phyloP scores from a whole-genome alignment of 2,888 invertebrate species.

The Drosophila koepferae region DNA sequence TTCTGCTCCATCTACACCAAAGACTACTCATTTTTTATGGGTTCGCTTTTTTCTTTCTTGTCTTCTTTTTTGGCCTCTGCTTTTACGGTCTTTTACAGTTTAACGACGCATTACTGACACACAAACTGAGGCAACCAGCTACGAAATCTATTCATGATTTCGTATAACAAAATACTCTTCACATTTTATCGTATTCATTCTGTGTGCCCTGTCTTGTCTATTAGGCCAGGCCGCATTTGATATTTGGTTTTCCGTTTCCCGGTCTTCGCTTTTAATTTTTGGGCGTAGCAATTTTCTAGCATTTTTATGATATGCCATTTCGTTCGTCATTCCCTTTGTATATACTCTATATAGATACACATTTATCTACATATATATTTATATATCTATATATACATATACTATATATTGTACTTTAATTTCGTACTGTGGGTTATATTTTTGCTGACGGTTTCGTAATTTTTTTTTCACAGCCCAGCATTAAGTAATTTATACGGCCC shows the following conservation, averaged over 20 bases:
- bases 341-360: slow-evolving; percentile 2
- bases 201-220: slow-evolving; percentile 47
- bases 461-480: slow-evolving; percentile 43
- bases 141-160: slow-evolving; percentile 78
- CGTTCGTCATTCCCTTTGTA: slow-evolving; percentile 51
- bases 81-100: slow-evolving; percentile 81
- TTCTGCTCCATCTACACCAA: slow-evolving; percentile 26
- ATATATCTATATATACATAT: slow-evolving; percentile 15
- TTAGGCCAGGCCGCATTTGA: slow-evolving; percentile 49
- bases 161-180: slow-evolving; percentile 58
- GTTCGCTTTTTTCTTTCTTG: slow-evolving; percentile 23
- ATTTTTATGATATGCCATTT: slow-evolving; percentile 71
- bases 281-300: slow-evolving; percentile 68
- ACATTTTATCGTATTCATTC: slow-evolving; percentile 63
- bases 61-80: slow-evolving; percentile 6
- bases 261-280: slow-evolving; percentile 63
- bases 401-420: slow-evolving; percentile 64
- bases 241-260: slow-evolving; percentile 45
- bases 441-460: slow-evolving; percentile 47
- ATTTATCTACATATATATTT: slow-evolving; percentile 6
- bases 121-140: slow-evolving; percentile 56
- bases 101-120: slow-evolving; percentile 80
- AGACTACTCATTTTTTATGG: slow-evolving; percentile 72
- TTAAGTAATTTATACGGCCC: slow-evolving; percentile 61
- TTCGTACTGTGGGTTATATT: slow-evolving; percentile 48